Evolutionary conservation across 2,113 vertebrate species (phyloP).

Genomic region (Chloebia gouldiae): DNA sequence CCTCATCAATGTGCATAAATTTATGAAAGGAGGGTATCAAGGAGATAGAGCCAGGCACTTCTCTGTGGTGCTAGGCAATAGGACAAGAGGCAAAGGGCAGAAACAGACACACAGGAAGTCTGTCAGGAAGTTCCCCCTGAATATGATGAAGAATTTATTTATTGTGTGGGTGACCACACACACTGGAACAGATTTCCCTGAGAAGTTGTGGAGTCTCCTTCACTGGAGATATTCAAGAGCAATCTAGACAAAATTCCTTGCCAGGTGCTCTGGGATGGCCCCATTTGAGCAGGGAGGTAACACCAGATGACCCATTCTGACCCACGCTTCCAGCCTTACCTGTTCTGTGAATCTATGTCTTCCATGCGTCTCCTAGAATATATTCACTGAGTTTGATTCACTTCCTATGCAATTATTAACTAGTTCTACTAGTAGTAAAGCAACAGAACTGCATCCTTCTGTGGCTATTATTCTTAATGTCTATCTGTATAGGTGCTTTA

Average conservation of each 20-base stretch:
- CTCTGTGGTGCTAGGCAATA: not conserved
- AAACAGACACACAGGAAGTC: not conserved
- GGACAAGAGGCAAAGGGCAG: not conserved
- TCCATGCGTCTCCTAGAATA: not conserved
- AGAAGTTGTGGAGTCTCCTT: not conserved
- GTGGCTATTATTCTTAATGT: not conserved
- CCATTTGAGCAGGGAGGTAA: not conserved
- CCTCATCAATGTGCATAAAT: not conserved
- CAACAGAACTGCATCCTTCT: fast-evolving
- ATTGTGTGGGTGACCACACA: not conserved
- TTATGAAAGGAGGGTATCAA: not conserved
- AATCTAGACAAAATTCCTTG: not conserved
- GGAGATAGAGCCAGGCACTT: not conserved
- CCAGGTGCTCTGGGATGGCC: no score
- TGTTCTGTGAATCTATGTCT: not conserved
- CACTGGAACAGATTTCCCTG: not conserved
- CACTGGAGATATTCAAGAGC: not conserved
- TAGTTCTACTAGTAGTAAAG: not conserved
- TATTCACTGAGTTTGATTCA: not conserved
- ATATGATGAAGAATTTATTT: not conserved
- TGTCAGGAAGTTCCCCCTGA: not conserved
- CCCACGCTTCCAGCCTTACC: not conserved
- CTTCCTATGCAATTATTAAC: not conserved
- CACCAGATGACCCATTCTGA: not conserved
- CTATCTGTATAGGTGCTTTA: not conserved